Conservation (phyloP, 92 coral and sea anemone species). For the Pocillopora grandis region DNA sequence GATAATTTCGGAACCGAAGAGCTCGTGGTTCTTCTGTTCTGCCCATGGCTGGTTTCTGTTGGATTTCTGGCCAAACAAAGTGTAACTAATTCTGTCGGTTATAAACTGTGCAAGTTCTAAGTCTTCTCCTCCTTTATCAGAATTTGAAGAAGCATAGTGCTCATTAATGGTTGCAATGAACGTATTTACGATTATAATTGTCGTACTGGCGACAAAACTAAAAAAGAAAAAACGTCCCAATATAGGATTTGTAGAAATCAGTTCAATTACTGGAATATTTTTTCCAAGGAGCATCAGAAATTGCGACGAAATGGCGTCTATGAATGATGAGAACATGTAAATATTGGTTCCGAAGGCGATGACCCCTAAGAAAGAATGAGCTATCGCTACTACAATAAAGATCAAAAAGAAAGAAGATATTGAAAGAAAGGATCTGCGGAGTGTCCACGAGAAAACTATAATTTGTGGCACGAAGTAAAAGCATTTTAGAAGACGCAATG, state of each 20-base stretch:
- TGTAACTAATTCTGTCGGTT: neutral
- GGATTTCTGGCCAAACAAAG: conserved; percentile 9
- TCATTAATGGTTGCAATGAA: conserved; percentile 17
- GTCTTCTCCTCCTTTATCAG: conserved; percentile 2
- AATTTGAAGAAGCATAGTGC: neutral
- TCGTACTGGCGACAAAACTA: conserved; percentile 4
- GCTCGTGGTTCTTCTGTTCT: neutral
- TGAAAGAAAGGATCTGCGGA: neutral
- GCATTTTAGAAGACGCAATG: conserved; percentile 7
- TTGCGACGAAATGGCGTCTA: neutral
- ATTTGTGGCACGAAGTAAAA: conserved; percentile 24
- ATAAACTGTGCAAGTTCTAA: conserved; percentile 15
- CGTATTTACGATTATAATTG: conserved; percentile 4
- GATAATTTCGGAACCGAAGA: neutral
- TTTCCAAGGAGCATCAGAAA: conserved; percentile 15
- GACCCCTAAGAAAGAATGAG: conserved; percentile 9
- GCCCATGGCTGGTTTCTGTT: neutral
- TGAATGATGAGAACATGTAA: neutral
- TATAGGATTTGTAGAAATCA: neutral
- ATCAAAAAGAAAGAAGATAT: neutral
- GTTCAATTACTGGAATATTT: neutral
- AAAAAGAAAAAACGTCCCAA: conserved; percentile 2
- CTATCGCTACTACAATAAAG: neutral
- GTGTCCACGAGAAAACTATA: neutral
- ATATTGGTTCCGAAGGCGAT: conserved; percentile 10